Percentiles rank a stretch among this genome's conserved stretches.
Evolutionary conservation across 2,113 vertebrate genomes (phyloP).

Genomic region (Cyanoderma ruficeps): DNA sequence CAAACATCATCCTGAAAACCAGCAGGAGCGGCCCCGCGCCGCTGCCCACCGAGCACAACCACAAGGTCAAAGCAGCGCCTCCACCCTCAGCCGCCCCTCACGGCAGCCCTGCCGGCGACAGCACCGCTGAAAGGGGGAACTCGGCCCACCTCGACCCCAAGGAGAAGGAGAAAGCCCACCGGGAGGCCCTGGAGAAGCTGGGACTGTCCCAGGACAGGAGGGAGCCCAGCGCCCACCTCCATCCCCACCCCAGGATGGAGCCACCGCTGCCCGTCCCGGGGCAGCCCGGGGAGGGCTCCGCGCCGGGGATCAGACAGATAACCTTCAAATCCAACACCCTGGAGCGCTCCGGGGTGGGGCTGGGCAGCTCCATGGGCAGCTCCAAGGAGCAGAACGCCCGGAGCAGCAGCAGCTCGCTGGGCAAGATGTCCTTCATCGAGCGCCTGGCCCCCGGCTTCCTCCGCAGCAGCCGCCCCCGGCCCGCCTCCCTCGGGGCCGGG

Average conservation of each 20-base stretch:
- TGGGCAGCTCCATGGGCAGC: conserved; percentile 65
- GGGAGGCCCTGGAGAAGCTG: conserved; percentile 87
- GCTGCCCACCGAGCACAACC: background rate
- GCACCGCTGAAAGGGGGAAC: background rate
- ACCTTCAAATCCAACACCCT: conserved; percentile 75
- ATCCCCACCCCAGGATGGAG: background rate
- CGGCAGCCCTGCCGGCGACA: conserved; percentile 24
- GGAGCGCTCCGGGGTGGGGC: conserved; percentile 73
- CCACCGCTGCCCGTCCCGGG: background rate
- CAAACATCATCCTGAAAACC: conserved; percentile 80
- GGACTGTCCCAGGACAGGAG: conserved; percentile 79
- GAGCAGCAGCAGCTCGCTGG: conserved; percentile 61
- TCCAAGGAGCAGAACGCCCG: conserved; percentile 5
- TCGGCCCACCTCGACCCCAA: background rate
- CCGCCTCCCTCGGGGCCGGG: conserved; percentile 54
- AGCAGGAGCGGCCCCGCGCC: conserved; percentile 39
- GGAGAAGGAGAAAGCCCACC: conserved; percentile 76
- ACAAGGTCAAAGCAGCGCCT: background rate
- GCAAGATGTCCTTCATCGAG: conserved; percentile 59
- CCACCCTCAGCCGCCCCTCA: background rate
- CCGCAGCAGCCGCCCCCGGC: conserved; percentile 72
- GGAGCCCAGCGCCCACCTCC: conserved; percentile 29
- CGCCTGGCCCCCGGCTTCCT: conserved; percentile 59
- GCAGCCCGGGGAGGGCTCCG: fast-evolving
- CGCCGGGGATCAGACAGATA: conserved; percentile 19